Percentiles rank a stretch among this genome's conserved stretches.
These are phyloP conservation scores for Bombus huntii DNA, from an alignment of 1,140 invertebrate genomes.

Conservation along the genomic window DNA sequence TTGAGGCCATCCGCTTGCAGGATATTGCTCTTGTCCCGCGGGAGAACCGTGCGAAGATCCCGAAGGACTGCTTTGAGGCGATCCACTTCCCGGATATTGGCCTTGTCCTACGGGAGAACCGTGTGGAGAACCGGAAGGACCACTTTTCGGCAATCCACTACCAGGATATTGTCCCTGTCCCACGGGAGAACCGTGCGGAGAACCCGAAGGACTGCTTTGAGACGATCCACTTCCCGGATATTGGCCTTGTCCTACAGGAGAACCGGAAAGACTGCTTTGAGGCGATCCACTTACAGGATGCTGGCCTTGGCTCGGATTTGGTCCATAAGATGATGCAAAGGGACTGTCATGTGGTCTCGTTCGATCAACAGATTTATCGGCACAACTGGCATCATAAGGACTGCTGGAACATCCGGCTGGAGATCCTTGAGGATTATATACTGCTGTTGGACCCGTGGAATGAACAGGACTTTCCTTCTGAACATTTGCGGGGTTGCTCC, in stretches of 20 bases:
- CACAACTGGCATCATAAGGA: background rate
- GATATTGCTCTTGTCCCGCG: background rate
- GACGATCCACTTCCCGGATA: background rate
- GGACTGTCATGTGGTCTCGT: background rate
- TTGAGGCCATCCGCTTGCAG: background rate
- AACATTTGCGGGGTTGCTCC: background rate
- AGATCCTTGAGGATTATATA: background rate
- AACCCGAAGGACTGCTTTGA: no score
- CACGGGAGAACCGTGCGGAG: rapidly evolving
- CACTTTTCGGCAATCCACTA: rapidly evolving
- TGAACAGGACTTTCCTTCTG: background rate
- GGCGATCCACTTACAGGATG: background rate
- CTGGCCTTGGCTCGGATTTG: background rate
- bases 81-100: rapidly evolving
- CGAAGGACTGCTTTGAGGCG: no score
- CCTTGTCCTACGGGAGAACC: no score
- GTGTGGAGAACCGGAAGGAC: rapidly evolving
- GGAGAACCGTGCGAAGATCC: rapidly evolving
- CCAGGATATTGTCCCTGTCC: background rate
- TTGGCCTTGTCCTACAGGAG: background rate
- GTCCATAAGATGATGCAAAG: background rate
- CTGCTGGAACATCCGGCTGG: background rate
- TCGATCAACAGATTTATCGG: background rate
- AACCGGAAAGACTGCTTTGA: no score
- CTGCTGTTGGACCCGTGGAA: background rate